phyloP scores from a whole-genome alignment of 2,113 vertebrate species.

The Herpetotheres cachinnans region DNA sequence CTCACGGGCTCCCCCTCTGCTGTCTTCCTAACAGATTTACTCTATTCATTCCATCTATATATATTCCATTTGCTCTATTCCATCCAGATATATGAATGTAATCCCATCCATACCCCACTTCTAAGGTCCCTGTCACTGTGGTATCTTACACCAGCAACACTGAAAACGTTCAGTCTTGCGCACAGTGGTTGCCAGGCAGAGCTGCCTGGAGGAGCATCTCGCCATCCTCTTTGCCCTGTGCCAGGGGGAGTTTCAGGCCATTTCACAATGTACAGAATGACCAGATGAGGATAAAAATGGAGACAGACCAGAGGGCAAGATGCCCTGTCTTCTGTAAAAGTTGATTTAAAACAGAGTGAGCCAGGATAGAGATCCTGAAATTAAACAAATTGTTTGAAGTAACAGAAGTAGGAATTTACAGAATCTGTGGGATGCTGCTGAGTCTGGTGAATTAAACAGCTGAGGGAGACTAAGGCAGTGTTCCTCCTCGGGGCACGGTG shows the following conservation, averaged over 20 bases:
- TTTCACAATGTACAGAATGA: neutral
- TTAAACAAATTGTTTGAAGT: neutral
- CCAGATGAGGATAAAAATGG: neutral
- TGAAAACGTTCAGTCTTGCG: rapidly evolving
- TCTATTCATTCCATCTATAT: neutral
- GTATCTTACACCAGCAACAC: neutral
- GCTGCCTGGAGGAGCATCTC: neutral
- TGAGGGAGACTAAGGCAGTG: rapidly evolving
- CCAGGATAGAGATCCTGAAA: neutral
- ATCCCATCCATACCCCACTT: neutral
- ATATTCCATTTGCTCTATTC: neutral
- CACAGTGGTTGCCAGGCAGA: neutral
- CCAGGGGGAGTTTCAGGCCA: neutral
- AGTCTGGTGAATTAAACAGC: neutral
- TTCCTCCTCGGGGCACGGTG: rapidly evolving
- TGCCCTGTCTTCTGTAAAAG: neutral
- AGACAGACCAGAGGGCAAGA: neutral
- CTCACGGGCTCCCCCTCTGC: slow-evolving; percentile 5
- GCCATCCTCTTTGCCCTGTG: neutral
- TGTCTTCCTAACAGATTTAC: neutral
- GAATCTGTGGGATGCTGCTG: neutral
- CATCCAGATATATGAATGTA: neutral
- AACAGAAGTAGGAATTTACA: neutral
- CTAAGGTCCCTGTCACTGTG: neutral
- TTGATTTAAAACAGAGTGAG: neutral